These are phyloP conservation scores for Lepilemur ruficaudatus DNA, from an alignment of 2,797 vertebrate species.

Conservation along the genomic window DNA sequence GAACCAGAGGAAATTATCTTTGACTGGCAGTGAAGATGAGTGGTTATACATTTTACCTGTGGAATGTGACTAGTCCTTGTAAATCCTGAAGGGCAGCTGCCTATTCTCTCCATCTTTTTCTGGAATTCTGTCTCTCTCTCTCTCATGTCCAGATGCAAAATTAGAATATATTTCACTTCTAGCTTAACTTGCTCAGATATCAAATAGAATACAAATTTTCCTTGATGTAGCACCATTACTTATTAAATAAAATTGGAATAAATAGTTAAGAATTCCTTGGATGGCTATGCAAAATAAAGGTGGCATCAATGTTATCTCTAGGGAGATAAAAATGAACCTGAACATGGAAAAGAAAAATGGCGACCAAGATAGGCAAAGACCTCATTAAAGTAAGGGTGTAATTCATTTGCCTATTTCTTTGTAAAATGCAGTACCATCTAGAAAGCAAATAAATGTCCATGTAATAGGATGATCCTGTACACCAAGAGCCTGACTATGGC, in stretches of 20 bases:
- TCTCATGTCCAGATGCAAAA: neutral
- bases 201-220: neutral
- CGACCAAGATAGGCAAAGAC: neutral
- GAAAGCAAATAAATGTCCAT: neutral
- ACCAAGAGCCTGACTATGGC: neutral
- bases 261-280: neutral
- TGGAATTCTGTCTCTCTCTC: neutral
- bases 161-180: neutral
- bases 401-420: neutral
- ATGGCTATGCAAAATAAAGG: neutral
- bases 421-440: neutral
- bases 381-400: neutral
- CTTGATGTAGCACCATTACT: neutral
- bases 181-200: neutral
- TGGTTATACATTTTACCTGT: constrained; percentile 22
- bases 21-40: neutral
- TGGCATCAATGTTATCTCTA: neutral
- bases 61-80: neutral
- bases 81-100: neutral
- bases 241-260: constrained; percentile 13
- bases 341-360: neutral
- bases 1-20: constrained; percentile 40
- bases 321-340: neutral
- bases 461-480: neutral
- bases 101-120: neutral